Evolutionary conservation across 2,797 vertebrate species (phyloP).

Genomic region (Falco novaeseelandiae): DNA sequence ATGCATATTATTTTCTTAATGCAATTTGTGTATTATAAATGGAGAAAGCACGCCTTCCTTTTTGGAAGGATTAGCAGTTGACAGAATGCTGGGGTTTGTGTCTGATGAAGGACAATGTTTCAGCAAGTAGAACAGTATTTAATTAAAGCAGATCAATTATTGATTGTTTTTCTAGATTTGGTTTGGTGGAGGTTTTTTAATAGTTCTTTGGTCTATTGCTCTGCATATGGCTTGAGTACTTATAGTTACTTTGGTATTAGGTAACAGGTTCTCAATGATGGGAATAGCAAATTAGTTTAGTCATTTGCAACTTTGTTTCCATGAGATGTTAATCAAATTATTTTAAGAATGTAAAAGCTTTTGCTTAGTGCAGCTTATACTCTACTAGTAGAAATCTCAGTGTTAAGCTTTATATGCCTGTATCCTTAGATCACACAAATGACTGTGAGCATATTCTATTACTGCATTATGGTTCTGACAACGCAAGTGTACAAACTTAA

Average conservation of each 20-base stretch:
- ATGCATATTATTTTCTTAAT: background rate
- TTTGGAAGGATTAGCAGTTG: background rate
- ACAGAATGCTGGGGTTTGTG: background rate
- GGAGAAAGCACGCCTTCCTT: background rate
- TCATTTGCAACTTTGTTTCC: background rate
- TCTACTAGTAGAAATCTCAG: background rate
- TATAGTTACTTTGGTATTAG: background rate
- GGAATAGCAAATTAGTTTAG: background rate
- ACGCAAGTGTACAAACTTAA: background rate
- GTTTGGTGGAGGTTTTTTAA: accelerated
- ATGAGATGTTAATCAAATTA: background rate
- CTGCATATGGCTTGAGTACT: background rate
- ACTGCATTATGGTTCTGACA: background rate
- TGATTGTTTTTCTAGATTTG: background rate
- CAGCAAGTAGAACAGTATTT: background rate
- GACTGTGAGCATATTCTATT: background rate
- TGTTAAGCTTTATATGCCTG: background rate
- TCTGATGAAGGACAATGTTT: background rate
- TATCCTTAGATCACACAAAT: background rate
- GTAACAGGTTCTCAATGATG: background rate
- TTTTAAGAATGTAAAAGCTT: background rate
- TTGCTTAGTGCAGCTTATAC: background rate
- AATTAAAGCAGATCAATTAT: background rate
- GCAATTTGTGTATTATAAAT: background rate
- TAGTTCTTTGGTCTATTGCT: background rate